Evolutionary conservation across 2,797 vertebrate genomes (phyloP).

Genomic region (Heliangelus exortis): DNA sequence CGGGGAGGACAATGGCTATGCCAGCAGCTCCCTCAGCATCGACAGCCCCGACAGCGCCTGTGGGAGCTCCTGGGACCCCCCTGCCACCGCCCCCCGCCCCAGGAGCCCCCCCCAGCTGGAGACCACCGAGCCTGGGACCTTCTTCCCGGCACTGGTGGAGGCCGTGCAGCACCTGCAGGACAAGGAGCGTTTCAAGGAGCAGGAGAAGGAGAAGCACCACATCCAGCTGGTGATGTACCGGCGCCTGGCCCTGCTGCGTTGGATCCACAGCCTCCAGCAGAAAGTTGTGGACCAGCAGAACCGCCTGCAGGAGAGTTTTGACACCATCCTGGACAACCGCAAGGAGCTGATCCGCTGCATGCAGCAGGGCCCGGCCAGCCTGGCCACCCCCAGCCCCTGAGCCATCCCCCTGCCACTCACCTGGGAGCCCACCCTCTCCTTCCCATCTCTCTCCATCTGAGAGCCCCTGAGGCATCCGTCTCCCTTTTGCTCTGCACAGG

Average conservation of each 20-base stretch:
- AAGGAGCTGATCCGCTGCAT: conserved; percentile 94
- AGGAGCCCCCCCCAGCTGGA: background rate
- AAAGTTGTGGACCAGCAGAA: conserved; percentile 92
- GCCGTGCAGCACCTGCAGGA: conserved; percentile 90
- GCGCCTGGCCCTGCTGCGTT: conserved; percentile 92
- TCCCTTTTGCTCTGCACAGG: background rate
- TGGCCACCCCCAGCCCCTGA: conserved; percentile 1
- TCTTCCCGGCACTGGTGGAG: conserved; percentile 83
- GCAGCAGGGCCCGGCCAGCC: conserved; percentile 63
- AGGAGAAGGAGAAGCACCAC: conserved; percentile 96
- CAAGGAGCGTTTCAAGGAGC: conserved; percentile 92
- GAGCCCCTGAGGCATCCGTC: rapidly evolving
- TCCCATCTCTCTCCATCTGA: background rate
- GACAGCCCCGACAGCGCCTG: conserved; percentile 77
- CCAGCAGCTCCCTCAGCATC: conserved; percentile 86
- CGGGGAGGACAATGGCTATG: conserved; percentile 84
- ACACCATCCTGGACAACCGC: conserved; percentile 93
- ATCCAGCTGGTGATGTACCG: conserved; percentile 97
- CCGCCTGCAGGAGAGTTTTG: conserved; percentile 94
- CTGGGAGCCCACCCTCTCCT: background rate
- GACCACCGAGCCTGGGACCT: background rate
- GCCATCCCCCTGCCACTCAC: background rate
- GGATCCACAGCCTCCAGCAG: conserved; percentile 91
- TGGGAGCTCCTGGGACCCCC: conserved; percentile 59
- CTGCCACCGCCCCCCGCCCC: background rate